Percentiles rank a stretch among this genome's conserved stretches.
These are phyloP conservation scores for Mus spicilegus DNA, from an alignment of 2,113 vertebrate species.

Conservation along the genomic window DNA sequence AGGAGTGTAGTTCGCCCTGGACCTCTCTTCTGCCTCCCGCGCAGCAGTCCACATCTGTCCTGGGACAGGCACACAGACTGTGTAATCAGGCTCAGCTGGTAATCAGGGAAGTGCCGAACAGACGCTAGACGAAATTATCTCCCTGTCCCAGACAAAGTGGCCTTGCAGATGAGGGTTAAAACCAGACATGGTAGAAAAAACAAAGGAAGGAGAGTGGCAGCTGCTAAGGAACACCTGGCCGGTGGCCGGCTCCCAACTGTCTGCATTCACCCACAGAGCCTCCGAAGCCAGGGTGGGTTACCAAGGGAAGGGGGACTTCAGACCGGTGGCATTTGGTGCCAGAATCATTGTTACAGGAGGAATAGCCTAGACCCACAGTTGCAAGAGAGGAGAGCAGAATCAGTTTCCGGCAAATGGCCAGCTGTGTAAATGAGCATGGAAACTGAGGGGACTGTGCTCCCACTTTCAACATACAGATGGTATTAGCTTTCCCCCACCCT, in stretches of 20 bases:
- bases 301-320: background rate
- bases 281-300: conserved; percentile 26
- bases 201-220: conserved; percentile 74
- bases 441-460: background rate
- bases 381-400: background rate
- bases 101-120: conserved; percentile 84
- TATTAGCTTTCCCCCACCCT: background rate
- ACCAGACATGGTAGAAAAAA: conserved; percentile 74
- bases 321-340: conserved; percentile 46
- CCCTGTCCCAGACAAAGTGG: conserved; percentile 74
- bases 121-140: conserved; percentile 84
- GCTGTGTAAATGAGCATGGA: background rate
- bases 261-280: conserved; percentile 19
- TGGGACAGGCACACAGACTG: conserved; percentile 81
- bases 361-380: background rate
- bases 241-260: conserved; percentile 26
- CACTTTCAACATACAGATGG: background rate
- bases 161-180: conserved; percentile 82
- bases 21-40: background rate
- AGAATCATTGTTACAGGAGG: conserved; percentile 31
- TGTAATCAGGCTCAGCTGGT: conserved; percentile 88
- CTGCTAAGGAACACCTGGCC: conserved; percentile 81
- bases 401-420: background rate
- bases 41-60: conserved; percentile 55
- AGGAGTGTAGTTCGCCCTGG: conserved; percentile 52